phyloP scores from a whole-genome alignment of 2,113 vertebrate species.

The Peromyscus leucopus region DNA sequence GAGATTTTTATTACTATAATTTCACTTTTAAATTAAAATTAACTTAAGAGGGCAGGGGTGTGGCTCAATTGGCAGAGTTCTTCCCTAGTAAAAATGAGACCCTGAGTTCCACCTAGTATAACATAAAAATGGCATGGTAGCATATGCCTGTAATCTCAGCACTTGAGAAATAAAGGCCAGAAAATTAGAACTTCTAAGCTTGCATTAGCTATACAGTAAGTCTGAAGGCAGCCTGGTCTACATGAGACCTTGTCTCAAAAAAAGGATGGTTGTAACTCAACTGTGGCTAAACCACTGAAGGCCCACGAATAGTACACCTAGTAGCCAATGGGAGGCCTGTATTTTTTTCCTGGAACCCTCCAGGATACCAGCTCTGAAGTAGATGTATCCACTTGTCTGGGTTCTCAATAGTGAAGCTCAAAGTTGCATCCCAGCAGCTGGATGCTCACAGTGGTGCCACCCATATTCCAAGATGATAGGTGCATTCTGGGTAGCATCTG shows the following conservation, averaged over 20 bases:
- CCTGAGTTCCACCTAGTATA: not conserved
- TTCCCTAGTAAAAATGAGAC: not conserved
- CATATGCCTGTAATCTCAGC: not conserved
- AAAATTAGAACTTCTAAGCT: not conserved
- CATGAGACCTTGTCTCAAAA: not conserved
- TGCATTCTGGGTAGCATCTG: slow-evolving; percentile 50
- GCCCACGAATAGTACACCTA: not conserved
- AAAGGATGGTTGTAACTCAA: not conserved
- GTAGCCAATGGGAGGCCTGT: not conserved
- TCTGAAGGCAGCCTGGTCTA: not conserved
- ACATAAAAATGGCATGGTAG: not conserved
- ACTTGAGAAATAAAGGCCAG: not conserved
- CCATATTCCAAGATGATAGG: not conserved
- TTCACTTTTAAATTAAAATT: not conserved
- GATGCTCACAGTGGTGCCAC: accelerated
- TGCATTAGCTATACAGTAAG: not conserved
- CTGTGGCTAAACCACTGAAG: not conserved
- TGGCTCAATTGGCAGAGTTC: not conserved
- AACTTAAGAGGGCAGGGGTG: no score
- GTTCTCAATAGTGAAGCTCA: not conserved
- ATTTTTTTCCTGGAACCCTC: no score
- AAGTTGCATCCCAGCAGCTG: not conserved
- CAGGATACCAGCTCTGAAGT: not conserved
- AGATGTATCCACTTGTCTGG: not conserved
- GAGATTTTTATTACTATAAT: not conserved